phyloP scores from a whole-genome alignment of 2,113 vertebrate genomes.

The Octodon degus region DNA sequence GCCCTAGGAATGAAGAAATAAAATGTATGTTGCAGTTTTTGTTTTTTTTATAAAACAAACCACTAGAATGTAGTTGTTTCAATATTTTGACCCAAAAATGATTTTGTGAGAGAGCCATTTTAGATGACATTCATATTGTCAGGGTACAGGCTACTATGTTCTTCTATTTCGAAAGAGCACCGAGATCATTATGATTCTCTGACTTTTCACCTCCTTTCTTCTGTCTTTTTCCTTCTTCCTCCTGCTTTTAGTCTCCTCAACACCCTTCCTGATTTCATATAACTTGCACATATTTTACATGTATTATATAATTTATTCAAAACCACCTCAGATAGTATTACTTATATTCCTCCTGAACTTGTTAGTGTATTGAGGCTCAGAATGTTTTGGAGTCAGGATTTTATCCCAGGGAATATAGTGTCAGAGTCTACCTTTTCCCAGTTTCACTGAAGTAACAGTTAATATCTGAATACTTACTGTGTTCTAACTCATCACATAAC shows the following conservation, averaged over 20 bases:
- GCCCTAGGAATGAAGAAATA: background rate
- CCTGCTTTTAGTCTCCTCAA: background rate
- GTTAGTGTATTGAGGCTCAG: background rate
- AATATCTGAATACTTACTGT: background rate
- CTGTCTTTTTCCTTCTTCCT: background rate
- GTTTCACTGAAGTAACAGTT: background rate
- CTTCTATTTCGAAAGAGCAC: background rate
- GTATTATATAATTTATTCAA: background rate
- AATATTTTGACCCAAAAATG: background rate
- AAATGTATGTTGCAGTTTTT: too few species aligned
- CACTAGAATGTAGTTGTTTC: background rate
- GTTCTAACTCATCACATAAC: background rate
- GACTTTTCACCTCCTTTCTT: background rate
- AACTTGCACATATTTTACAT: background rate
- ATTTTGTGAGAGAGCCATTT: background rate
- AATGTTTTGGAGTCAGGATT: background rate
- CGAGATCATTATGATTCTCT: background rate
- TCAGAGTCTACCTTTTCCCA: background rate
- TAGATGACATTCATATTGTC: fast-evolving
- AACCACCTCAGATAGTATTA: too few species aligned
- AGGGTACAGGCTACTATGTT: background rate
- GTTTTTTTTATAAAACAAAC: background rate
- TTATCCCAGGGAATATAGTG: background rate
- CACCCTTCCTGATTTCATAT: too few species aligned
- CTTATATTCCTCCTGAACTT: background rate